These are phyloP conservation scores for Lerista edwardsae DNA, from an alignment of 2,797 vertebrate species.

Conservation along the genomic window DNA sequence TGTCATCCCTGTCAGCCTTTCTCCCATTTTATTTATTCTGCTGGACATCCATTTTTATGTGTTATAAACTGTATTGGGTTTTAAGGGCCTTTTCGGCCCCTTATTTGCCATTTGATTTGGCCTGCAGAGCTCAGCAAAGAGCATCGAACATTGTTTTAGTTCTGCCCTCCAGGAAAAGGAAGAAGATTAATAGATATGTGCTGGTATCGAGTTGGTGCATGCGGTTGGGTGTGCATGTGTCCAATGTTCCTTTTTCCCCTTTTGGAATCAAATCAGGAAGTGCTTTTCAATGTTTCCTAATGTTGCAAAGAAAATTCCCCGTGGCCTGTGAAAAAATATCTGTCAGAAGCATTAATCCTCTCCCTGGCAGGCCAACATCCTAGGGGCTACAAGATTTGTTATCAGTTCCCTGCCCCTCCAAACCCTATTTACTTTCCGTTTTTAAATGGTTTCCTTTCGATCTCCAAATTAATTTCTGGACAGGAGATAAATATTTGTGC, in stretches of 20 bases:
- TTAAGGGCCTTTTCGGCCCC: conserved; percentile 32
- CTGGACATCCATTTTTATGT: conserved; percentile 35
- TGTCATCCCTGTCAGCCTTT: background rate
- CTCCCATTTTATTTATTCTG: conserved; percentile 30
- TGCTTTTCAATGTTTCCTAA: conserved; percentile 27
- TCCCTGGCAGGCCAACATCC: background rate
- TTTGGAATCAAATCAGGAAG: conserved; percentile 49
- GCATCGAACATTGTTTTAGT: conserved; percentile 60
- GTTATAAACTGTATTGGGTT: conserved; percentile 20
- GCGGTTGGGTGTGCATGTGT: background rate
- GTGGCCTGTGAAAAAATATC: conserved; percentile 25
- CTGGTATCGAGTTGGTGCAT: conserved; percentile 28
- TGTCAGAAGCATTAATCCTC: conserved; percentile 43
- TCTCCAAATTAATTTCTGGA: conserved; percentile 73
- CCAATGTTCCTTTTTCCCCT: conserved; percentile 44
- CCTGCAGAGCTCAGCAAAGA: conserved; percentile 69
- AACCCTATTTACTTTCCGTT: conserved; percentile 45
- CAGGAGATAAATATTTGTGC: background rate
- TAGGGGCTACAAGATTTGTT: background rate
- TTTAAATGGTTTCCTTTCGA: conserved; percentile 63
- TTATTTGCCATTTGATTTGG: conserved; percentile 74
- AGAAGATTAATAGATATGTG: conserved; percentile 68
- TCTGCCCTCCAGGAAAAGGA: conserved; percentile 53
- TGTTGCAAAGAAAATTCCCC: conserved; percentile 26
- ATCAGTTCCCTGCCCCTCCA: conserved; percentile 33